Conservation (phyloP, 1,140 invertebrate species). For the Aphis gossypii region DNA sequence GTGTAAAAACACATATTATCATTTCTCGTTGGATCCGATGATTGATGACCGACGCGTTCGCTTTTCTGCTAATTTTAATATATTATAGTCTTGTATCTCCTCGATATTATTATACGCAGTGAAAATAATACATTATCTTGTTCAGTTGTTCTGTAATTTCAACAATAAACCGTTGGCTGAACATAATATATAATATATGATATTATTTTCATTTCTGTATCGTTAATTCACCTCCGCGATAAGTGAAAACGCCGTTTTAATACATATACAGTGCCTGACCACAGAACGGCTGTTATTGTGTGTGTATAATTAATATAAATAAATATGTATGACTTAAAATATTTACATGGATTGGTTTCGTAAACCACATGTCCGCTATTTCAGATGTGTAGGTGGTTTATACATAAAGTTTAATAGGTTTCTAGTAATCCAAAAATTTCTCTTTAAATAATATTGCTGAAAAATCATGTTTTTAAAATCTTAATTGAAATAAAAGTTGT, state of each 20-base stretch:
- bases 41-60: not conserved
- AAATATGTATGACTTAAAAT: no score
- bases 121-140: constrained; percentile 4
- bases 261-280: not conserved
- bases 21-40: not conserved
- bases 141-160: not conserved
- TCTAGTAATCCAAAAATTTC: no score
- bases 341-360: no score
- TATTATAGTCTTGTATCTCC: not conserved
- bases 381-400: no score
- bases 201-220: not conserved
- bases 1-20: not conserved
- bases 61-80: not conserved
- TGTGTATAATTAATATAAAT: no score
- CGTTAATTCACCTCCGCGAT: not conserved
- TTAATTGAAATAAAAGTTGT: no score
- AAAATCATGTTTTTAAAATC: no score
- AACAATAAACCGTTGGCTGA: not conserved
- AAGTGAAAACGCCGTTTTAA: not conserved
- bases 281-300: not conserved
- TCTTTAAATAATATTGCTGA: no score
- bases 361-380: no score
- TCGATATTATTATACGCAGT: not conserved
- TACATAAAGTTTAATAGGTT: no score
- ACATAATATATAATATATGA: not conserved